phyloP scores from a whole-genome alignment of 2,113 vertebrate genomes.

The Atlantisia rogersi region DNA sequence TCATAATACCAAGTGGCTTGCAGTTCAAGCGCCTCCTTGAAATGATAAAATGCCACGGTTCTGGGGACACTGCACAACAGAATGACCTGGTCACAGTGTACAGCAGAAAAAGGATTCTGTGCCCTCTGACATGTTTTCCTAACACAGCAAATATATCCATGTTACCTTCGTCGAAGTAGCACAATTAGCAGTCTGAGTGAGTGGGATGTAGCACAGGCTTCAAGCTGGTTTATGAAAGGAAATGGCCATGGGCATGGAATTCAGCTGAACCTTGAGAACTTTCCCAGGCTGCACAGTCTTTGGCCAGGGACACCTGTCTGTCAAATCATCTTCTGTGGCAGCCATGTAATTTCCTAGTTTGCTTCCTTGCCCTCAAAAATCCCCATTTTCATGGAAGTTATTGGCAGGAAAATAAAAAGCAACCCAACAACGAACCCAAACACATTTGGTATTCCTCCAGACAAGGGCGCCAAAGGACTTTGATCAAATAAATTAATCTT shows the following conservation, averaged over 20 bases:
- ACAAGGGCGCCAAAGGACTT: not conserved
- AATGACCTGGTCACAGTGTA: not conserved
- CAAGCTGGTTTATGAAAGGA: not conserved
- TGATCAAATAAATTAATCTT: not conserved
- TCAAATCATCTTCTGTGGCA: not conserved
- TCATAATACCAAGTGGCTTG: not conserved
- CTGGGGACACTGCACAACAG: not conserved
- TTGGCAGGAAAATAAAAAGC: not conserved
- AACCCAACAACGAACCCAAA: not conserved
- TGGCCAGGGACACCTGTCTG: fast-evolving
- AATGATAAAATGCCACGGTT: fast-evolving
- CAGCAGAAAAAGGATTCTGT: not conserved
- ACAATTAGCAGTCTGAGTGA: not conserved
- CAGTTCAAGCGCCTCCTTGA: not conserved
- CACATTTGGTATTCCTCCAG: not conserved
- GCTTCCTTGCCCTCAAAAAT: not conserved
- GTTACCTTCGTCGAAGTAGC: not conserved
- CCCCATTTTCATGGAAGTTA: not conserved
- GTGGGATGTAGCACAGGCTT: not conserved
- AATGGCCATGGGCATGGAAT: not conserved
- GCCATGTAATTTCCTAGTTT: not conserved
- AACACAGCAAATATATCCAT: fast-evolving
- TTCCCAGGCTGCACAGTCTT: not conserved
- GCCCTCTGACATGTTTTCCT: fast-evolving
- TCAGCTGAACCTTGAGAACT: not conserved